Base-by-base conservation (phyloP, 2,888 invertebrate species). In the Opisthograptis luteolata region DNA sequence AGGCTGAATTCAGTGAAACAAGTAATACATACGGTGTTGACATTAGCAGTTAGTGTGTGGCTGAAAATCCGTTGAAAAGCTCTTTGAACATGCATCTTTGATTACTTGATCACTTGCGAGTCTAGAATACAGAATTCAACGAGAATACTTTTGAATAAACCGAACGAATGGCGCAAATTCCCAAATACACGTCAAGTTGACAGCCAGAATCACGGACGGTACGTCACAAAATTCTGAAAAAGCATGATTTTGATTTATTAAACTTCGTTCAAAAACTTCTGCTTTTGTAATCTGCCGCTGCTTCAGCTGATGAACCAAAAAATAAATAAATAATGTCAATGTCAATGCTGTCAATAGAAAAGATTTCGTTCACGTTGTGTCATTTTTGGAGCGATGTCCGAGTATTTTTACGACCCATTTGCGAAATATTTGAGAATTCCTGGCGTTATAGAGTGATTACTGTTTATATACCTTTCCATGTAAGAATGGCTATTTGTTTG, bases 401-500 rank as follows among this genome's bases (percentile, higher is more conserved):
- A 63, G 57, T 55, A 62, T 73, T 69, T 75, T 66, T 73, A 62
- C 76, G 70, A 75, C 63, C 62, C 66, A 73, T 74, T 80, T 81
- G 73, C 70, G 63, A 77, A 74, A 68, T 68, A 60, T 60, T 62
- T 64, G 58, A 58, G 58, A 70, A 68, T 70, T 70, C 47, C 49
- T 62, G 62, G 63, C 56, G 61, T 56, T 66, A 55, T 39, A 39
- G 53, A 68, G 63, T 72, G 66, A 73, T 47, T 55, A 66, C 34
- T 30, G 52, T n/a, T n/a, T n/a, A n/a, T n/a, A n/a, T n/a, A n/a
- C n/a, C n/a, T n/a, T 61, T 68, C 60, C 55, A 73, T 72, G 75
- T 70, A 60, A 82, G 76, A 70, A 93, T 93, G 93, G 91, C 93
- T 66, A 88, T 91, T 68, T 92, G 92, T 66, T 81, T 93, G 67